These are phyloP conservation scores for Sternarchorhynchus goeldii DNA, from an alignment of 2,797 vertebrate species.

Conservation along the genomic window DNA sequence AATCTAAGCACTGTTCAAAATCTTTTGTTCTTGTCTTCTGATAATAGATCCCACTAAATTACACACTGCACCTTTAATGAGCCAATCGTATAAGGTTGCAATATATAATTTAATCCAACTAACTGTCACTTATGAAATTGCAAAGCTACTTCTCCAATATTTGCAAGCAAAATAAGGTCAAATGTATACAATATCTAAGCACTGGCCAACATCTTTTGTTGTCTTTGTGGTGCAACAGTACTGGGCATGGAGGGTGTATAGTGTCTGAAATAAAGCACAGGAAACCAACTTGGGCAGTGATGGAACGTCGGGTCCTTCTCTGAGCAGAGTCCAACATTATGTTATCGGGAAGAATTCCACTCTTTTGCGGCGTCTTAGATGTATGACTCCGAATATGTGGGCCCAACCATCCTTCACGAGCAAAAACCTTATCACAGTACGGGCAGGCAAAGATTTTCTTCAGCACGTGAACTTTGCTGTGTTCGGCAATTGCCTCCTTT, in stretches of 20 bases:
- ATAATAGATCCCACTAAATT: no score
- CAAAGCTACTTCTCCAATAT: no score
- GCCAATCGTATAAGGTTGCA: no score
- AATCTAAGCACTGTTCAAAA: background rate
- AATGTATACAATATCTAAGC: background rate
- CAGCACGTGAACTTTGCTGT: conserved; percentile 9
- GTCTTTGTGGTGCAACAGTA: background rate
- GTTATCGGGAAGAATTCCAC: background rate
- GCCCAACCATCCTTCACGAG: conserved; percentile 34
- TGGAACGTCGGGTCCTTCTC: conserved; percentile 17
- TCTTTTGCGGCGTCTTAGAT: background rate
- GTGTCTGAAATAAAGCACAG: background rate
- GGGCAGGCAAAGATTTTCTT: conserved; percentile 47
- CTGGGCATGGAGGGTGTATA: background rate
- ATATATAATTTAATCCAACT: no score
- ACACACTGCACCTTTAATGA: no score
- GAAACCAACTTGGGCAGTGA: conserved; percentile 36
- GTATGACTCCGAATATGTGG: conserved; percentile 39
- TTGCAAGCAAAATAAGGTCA: background rate
- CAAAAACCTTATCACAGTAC: conserved; percentile 48
- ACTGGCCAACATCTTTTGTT: no score
- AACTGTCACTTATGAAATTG: no score
- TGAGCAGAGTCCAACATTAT: background rate
- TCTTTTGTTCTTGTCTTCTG: no score
- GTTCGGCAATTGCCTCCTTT: background rate